phyloP scores from a whole-genome alignment of 92 coral and sea anemone genomes.

The Bergia sp. region DNA sequence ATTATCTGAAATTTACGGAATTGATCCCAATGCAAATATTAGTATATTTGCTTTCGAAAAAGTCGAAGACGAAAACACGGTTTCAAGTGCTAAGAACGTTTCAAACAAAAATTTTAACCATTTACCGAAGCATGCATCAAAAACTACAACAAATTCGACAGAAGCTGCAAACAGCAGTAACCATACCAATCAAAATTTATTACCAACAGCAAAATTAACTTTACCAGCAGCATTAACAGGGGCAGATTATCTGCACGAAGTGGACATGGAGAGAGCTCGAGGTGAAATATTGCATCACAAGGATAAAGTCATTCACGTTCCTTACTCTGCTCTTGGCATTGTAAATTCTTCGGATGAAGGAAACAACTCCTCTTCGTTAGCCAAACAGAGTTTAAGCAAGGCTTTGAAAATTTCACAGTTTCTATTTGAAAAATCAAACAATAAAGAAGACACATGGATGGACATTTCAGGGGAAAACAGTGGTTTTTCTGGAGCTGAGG shows the following conservation, averaged over 20 bases:
- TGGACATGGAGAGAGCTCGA: not conserved
- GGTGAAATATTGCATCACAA: slow-evolving; percentile 20
- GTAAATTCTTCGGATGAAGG: not conserved
- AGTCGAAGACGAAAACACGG: not conserved
- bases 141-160: not conserved
- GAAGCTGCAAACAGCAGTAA: not conserved
- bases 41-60: slow-evolving; percentile 17
- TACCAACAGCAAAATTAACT: not conserved
- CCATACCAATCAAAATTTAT: not conserved
- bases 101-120: not conserved
- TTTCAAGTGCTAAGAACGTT: not conserved
- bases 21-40: not conserved
- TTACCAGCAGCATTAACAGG: not conserved
- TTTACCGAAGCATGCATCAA: not conserved
- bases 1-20: not conserved
- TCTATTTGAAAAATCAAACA: not conserved
- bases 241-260: slow-evolving; percentile 35
- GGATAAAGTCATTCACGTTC: slow-evolving; percentile 3
- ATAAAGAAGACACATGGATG: not conserved
- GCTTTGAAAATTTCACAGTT: slow-evolving; percentile 26
- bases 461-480: slow-evolving; percentile 42
- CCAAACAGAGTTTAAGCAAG: slow-evolving; percentile 14
- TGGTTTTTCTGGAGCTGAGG: slow-evolving; percentile 10
- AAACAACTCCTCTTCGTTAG: not conserved
- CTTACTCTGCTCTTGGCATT: not conserved